These are phyloP conservation scores for Leptarthrus brevirostris DNA, from an alignment of 2,888 invertebrate species.

Conservation along the genomic window DNA sequence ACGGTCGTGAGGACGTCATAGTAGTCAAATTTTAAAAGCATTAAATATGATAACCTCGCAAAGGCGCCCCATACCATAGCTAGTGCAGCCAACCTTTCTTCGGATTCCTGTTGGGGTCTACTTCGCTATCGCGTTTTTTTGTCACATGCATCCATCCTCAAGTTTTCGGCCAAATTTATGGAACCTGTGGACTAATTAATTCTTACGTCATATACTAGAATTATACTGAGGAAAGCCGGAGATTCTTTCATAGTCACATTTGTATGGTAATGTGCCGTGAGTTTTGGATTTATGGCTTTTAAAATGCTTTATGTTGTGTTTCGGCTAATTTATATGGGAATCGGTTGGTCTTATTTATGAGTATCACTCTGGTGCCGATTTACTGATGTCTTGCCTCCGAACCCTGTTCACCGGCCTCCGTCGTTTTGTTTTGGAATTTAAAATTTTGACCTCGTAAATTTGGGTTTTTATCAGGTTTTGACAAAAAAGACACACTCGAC, in stretches of 20 bases:
- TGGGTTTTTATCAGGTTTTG: constrained; percentile 30
- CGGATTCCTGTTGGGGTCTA: neutral
- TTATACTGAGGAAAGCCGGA: constrained; percentile 6
- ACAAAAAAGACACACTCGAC: constrained; percentile 12
- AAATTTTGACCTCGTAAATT: constrained; percentile 52
- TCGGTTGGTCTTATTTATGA: constrained; percentile 51
- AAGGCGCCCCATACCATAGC: constrained; percentile 43
- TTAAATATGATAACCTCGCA: constrained; percentile 13
- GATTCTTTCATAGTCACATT: constrained; percentile 48
- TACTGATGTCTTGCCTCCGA: constrained; percentile 24
- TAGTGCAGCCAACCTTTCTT: neutral
- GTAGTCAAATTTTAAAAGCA: constrained; percentile 39
- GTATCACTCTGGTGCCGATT: constrained; percentile 35
- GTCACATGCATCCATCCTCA: constrained; percentile 24
- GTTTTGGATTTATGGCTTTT: constrained; percentile 63
- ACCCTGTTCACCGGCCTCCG: constrained; percentile 26
- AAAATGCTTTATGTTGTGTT: constrained; percentile 66
- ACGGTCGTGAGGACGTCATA: constrained; percentile 7
- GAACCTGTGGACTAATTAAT: constrained; percentile 63
- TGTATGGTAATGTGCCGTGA: constrained; percentile 53
- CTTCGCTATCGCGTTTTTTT: constrained; percentile 34
- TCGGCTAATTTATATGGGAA: constrained; percentile 65
- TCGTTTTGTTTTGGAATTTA: constrained; percentile 45
- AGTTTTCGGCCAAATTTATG: constrained; percentile 60
- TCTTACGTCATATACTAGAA: constrained; percentile 55